Conservation (phyloP, 2,113 vertebrate species). For the Romanogobio albipinnatus region DNA sequence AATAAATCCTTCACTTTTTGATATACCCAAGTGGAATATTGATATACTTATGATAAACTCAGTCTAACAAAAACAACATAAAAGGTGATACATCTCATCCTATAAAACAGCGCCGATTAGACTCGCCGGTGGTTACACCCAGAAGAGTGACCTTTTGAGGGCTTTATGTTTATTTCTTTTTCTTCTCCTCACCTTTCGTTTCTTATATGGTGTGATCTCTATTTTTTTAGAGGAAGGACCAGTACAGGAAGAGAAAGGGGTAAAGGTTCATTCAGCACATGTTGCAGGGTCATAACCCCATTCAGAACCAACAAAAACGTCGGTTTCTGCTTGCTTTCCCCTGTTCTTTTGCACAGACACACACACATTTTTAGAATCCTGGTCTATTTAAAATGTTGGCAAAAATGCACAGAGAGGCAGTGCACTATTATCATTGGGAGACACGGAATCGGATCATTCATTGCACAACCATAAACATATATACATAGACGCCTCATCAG, state of each 20-base stretch:
- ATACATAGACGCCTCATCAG: too few species aligned
- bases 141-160: conserved; percentile 35
- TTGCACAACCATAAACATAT: too few species aligned
- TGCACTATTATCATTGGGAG: neutral
- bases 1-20: neutral
- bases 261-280: conserved; percentile 76
- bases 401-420: neutral
- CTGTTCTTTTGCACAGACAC: neutral
- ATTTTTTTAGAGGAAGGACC: conserved; percentile 59
- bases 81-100: neutral
- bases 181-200: conserved; percentile 48
- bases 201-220: conserved; percentile 45
- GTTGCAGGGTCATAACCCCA: conserved; percentile 70
- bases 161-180: conserved; percentile 34
- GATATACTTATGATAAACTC: neutral
- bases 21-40: neutral
- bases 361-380: conserved; percentile 40
- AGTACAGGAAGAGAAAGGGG: conserved; percentile 69
- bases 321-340: conserved; percentile 63
- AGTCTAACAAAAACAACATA: neutral
- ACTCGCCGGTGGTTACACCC: conserved; percentile 42
- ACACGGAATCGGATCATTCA: neutral
- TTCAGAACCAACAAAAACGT: conserved; percentile 61
- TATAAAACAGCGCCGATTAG: conserved; percentile 6
- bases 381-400: conserved; percentile 48